Conservation (phyloP, 2,113 vertebrate species). For the Prietella phreatophila region DNA sequence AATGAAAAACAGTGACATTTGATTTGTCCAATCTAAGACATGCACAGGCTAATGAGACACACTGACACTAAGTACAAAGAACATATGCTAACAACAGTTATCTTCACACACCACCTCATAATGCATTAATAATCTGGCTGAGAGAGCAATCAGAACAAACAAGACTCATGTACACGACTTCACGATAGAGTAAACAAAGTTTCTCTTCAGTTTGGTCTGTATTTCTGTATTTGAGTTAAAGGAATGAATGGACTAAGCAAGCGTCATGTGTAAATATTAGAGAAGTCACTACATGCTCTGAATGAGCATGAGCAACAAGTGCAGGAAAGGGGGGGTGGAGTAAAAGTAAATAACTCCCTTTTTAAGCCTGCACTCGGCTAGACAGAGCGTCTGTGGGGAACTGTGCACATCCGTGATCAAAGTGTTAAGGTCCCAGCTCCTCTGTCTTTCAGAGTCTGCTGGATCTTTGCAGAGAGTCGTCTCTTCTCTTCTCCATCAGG, state of each 20-base stretch:
- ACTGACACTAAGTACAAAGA: neutral
- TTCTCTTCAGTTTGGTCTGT: neutral
- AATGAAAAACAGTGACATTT: neutral
- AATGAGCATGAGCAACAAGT: neutral
- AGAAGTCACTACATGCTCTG: neutral
- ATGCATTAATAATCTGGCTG: neutral
- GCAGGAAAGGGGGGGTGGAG: neutral
- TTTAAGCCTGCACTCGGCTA: slow-evolving; percentile 11
- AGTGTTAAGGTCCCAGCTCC: slow-evolving; percentile 42
- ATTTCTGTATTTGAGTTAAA: neutral
- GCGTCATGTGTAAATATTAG: neutral
- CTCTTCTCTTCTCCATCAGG: slow-evolving; percentile 38
- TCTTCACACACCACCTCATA: too few species aligned
- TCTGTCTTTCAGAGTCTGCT: slow-evolving; percentile 58
- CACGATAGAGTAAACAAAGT: neutral
- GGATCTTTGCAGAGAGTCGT: slow-evolving; percentile 57
- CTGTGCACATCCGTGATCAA: slow-evolving; percentile 58
- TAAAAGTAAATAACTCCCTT: neutral
- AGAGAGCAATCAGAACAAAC: neutral
- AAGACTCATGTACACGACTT: neutral
- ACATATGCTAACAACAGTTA: too few species aligned
- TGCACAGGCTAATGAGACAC: neutral
- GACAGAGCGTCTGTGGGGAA: slow-evolving; percentile 29
- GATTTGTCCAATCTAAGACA: neutral
- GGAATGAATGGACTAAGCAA: neutral